phyloP scores from a whole-genome alignment of 2,113 vertebrate species.

The Heloderma charlesbogerti region DNA sequence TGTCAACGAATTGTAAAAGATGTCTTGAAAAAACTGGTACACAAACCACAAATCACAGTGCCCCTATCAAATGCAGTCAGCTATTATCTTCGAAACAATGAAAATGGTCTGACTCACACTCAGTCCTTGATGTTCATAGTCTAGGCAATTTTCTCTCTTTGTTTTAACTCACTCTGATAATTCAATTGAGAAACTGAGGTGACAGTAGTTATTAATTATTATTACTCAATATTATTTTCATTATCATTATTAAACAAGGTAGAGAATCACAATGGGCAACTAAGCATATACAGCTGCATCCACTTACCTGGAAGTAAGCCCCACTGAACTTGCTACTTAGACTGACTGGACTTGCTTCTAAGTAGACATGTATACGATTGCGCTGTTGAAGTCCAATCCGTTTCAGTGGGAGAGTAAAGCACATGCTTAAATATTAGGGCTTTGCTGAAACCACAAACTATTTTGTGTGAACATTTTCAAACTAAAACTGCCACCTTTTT shows the following conservation, averaged over 20 bases:
- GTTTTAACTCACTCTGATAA: constrained; percentile 24
- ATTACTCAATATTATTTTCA: constrained; percentile 6
- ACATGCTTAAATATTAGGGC: not conserved
- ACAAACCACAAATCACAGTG: constrained; percentile 39
- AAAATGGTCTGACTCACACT: not conserved
- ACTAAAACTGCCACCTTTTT: too few relatives aligned
- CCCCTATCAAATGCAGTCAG: constrained; percentile 26
- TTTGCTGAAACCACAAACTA: not conserved
- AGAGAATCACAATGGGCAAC: not conserved
- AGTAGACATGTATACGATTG: not conserved
- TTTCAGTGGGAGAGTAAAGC: not conserved
- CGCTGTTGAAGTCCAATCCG: not conserved
- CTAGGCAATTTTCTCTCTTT: constrained; percentile 13
- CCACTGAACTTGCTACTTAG: not conserved
- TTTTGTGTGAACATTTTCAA: not conserved
- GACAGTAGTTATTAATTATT: constrained; percentile 22
- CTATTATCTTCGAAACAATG: constrained; percentile 41
- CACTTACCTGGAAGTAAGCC: not conserved
- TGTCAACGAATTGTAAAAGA: constrained; percentile 40
- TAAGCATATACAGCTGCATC: not conserved
- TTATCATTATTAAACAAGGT: not conserved
- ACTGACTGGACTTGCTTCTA: not conserved
- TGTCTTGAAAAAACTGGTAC: constrained; percentile 23
- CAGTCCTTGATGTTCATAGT: constrained; percentile 7
- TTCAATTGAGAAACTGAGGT: constrained; percentile 20